A percentile compares a stretch with the other conserved stretches of the same genome.
Evolutionary conservation across 2,888 invertebrate genomes (phyloP).

Genomic region (Timema podura): DNA sequence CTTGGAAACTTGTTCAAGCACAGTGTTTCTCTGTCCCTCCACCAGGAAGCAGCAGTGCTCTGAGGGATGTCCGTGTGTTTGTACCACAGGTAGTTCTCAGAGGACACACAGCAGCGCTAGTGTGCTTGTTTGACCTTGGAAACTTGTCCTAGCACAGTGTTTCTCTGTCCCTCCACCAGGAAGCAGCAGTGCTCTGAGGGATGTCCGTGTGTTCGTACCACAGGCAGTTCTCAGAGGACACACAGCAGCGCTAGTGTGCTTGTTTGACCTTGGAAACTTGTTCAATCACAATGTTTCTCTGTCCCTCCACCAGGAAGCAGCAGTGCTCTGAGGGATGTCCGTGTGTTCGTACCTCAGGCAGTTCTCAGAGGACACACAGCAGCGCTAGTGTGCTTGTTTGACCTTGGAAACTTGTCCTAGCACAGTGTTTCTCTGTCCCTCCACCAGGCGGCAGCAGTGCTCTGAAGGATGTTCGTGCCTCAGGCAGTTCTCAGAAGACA

Average conservation of each 20-base stretch:
- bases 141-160: too few species aligned
- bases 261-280: constrained; percentile 53
- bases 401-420: too few species aligned
- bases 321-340: constrained; percentile 57
- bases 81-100: constrained; percentile 63
- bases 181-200: constrained; percentile 49
- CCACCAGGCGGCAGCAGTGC: constrained; percentile 10
- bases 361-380: constrained; percentile 60
- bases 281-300: too few species aligned
- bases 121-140: constrained; percentile 62
- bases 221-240: constrained; percentile 61
- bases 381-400: constrained; percentile 59
- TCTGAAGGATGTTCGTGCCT: constrained; percentile 61
- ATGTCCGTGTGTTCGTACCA: constrained; percentile 63
- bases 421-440: too few species aligned
- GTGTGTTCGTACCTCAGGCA: constrained; percentile 61
- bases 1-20: constrained; percentile 41
- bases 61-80: constrained; percentile 61
- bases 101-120: constrained; percentile 58
- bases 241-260: constrained; percentile 58
- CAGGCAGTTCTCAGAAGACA: constrained; percentile 61
- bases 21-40: too few species aligned
- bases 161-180: too few species aligned
- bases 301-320: not conserved
- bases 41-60: constrained; percentile 27